These are phyloP conservation scores for Agonopterix alstromeriana DNA, from an alignment of 2,888 invertebrate species.

Conservation along the genomic window DNA sequence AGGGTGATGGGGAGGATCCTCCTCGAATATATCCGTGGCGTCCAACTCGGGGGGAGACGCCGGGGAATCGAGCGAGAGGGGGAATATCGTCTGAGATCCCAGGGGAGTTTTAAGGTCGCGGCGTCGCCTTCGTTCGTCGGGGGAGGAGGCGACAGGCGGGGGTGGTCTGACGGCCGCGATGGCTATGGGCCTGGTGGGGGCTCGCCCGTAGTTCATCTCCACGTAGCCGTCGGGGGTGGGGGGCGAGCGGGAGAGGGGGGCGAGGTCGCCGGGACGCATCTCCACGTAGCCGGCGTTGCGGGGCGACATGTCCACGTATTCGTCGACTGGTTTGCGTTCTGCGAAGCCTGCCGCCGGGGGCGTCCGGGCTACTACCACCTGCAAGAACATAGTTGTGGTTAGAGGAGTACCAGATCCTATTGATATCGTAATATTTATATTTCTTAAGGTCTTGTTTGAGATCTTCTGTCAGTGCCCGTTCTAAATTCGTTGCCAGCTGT, in stretches of 20 bases:
- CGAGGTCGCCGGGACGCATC: slow-evolving; percentile 69
- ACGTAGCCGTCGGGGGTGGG: slow-evolving; percentile 39
- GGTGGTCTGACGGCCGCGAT: slow-evolving; percentile 4
- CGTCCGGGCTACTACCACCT: slow-evolving; percentile 39
- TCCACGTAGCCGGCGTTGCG: slow-evolving; percentile 77
- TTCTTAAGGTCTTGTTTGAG: too few relatives aligned
- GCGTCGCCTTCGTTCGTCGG: slow-evolving; percentile 29
- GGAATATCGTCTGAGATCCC: slow-evolving; percentile 81
- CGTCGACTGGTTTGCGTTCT: slow-evolving; percentile 41
- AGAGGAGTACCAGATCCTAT: not conserved
- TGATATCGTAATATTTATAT: too few relatives aligned
- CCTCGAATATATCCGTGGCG: slow-evolving; percentile 34
- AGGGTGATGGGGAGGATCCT: slow-evolving; percentile 34
- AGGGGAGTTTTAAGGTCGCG: slow-evolving; percentile 78
- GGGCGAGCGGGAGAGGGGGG: slow-evolving; percentile 47
- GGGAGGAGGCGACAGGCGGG: slow-evolving; percentile 5
- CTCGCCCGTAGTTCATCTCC: slow-evolving; percentile 50
- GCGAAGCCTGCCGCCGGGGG: slow-evolving; percentile 38
- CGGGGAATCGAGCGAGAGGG: slow-evolving; percentile 81
- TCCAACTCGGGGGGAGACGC: slow-evolving; percentile 76
- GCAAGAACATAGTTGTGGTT: not conserved
- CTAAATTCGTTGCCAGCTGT: too few relatives aligned
- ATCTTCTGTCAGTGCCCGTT: too few relatives aligned
- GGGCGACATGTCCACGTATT: slow-evolving; percentile 70
- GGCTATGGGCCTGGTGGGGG: slow-evolving; percentile 22